Percentiles rank a stretch among this genome's conserved stretches.
phyloP scores from a whole-genome alignment of 2,888 invertebrate genomes.

The Mythimna vitellina region DNA sequence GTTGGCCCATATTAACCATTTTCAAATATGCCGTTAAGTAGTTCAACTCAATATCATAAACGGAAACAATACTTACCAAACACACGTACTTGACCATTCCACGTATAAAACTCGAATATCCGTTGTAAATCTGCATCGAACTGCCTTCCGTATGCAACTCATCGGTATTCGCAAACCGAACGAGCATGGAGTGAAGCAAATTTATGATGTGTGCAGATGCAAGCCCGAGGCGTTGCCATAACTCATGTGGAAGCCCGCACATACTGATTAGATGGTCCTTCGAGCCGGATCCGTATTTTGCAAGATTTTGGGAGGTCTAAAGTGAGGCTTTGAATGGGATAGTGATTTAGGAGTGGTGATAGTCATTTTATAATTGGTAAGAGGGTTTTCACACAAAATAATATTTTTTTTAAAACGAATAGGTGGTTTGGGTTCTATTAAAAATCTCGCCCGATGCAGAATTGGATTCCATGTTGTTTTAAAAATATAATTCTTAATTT shows the following conservation, averaged over 20 bases:
- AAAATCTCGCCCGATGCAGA: too few species aligned
- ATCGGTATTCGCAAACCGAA: conserved; percentile 80
- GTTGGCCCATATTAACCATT: too few species aligned
- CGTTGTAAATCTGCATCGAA: conserved; percentile 48
- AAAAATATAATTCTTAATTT: neutral
- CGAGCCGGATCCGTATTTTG: conserved; percentile 20
- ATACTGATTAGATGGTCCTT: conserved; percentile 71
- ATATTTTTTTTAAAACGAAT: too few species aligned
- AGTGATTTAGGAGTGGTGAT: neutral
- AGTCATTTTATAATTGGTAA: neutral
- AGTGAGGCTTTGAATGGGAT: neutral
- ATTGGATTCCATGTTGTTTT: neutral
- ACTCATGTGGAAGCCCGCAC: conserved; percentile 71
- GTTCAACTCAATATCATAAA: neutral
- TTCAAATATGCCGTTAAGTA: too few species aligned
- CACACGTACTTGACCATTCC: conserved; percentile 30
- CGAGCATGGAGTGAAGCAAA: conserved; percentile 77
- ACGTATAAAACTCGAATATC: conserved; percentile 43
- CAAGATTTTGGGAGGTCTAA: conserved; percentile 21
- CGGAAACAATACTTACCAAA: neutral
- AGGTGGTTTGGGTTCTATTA: neutral
- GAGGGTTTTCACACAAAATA: neutral
- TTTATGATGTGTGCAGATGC: conserved; percentile 82
- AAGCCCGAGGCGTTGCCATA: conserved; percentile 66
- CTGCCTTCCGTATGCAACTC: conserved; percentile 57